Base-by-base conservation (phyloP, 2,888 invertebrate genomes). In the Galerucella calmariensis region DNA sequence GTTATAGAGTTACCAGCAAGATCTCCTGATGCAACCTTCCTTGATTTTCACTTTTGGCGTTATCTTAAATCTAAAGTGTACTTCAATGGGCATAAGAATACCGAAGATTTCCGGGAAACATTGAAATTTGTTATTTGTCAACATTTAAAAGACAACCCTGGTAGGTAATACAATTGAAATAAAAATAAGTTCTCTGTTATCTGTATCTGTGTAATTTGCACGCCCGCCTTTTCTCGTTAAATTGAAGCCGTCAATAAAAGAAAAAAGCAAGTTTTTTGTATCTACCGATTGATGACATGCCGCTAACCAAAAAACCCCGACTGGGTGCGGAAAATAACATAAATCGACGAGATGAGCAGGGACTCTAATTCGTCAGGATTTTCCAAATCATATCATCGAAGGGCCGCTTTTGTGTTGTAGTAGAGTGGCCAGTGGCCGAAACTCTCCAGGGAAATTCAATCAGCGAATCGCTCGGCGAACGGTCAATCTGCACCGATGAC, bases 401-500 rank as follows among this genome's bases (percentile, higher is more conserved):
- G 79, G 80, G 78, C 78, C 82, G 82, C 82, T 82, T 56, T 81
- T 81, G 80, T 80, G 79, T 78, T 76, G 76, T 48, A 66, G 78
- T 75, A 78, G 77, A 80, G 79, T 80, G 77, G 75, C 78, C 76
- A 75, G 69, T 77, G 74, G 76, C 75, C 77, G 73, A 61, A 66
- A 46, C 79, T 83, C 84, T 82, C 83, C 72, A 69, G 86, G 84
- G 86, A 86, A 86, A 86, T 86, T 84, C 85, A 86, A 86, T 86
- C 86, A 86, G 80, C 85, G 82, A 81, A 79, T 83, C 76, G 67
- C 66, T 16, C 56, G 79, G 73, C 79, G 73, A 77, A 71, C 81
- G 81, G 81, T 82, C 82, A 82, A 81, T 82, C 81, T 79, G 81
- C 79, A 62, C 20, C 66, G 66, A 66, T 72, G 48, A 67, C 66